Percentiles rank a stretch among this genome's conserved stretches.
phyloP scores from a whole-genome alignment of 2,888 invertebrate genomes.

The Lamellibrachia columna region DNA sequence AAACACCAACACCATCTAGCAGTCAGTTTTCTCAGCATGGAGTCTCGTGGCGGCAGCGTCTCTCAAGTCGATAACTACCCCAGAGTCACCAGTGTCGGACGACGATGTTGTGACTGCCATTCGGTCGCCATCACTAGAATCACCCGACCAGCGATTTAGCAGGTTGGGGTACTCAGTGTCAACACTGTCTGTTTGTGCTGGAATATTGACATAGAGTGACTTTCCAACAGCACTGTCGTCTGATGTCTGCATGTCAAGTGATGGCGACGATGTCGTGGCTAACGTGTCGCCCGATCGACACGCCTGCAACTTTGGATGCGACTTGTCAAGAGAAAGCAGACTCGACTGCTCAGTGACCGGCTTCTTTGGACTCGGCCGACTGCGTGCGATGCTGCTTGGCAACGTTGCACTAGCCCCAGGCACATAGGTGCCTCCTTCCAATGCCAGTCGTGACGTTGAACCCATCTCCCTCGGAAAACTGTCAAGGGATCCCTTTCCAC shows the following conservation, averaged over 20 bases:
- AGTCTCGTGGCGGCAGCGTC: neutral
- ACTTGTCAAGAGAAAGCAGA: neutral
- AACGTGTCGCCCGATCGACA: neutral
- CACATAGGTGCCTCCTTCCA: neutral
- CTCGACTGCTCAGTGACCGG: neutral
- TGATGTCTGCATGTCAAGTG: slow-evolving; percentile 2
- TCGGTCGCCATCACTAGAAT: neutral
- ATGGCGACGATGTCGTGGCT: neutral
- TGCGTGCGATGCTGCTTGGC: neutral
- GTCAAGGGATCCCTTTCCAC: neutral
- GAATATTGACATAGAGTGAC: neutral
- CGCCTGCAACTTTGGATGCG: neutral
- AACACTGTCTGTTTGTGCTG: neutral
- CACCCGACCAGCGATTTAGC: slow-evolving; percentile 8
- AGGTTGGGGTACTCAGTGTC: neutral
- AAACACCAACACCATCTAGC: neutral
- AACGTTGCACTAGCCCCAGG: neutral
- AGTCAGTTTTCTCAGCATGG: neutral
- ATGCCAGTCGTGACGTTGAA: neutral
- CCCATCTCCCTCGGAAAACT: slow-evolving; percentile 16
- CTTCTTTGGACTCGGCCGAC: slow-evolving; percentile 16
- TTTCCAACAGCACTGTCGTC: neutral
- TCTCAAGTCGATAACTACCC: neutral
- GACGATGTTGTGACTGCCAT: neutral
- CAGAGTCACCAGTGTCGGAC: neutral